Percentiles rank a stretch among this genome's conserved stretches.
phyloP scores from a whole-genome alignment of 2,113 vertebrate species.

The Limnothrissa miodon region DNA sequence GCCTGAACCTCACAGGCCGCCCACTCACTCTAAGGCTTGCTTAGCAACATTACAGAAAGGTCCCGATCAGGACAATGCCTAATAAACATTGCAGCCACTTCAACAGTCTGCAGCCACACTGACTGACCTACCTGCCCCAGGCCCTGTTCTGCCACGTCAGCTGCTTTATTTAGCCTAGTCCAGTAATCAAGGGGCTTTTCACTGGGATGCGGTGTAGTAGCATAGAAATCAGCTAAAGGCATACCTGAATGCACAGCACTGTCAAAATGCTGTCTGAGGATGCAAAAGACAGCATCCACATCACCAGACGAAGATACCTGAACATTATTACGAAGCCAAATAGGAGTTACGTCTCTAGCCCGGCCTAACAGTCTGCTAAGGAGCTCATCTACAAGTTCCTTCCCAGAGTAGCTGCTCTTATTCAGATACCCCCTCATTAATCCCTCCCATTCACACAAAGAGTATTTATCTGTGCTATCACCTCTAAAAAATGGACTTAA shows the following conservation, averaged over 20 bases:
- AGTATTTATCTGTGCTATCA: conserved; percentile 26
- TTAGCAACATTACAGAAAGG: too few species aligned
- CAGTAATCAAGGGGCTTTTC: too few species aligned
- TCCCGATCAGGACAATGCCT: too few species aligned
- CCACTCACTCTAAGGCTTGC: too few species aligned
- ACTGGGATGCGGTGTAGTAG: background rate
- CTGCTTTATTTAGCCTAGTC: too few species aligned
- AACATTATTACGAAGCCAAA: conserved; percentile 20
- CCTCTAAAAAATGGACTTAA: conserved; percentile 16
- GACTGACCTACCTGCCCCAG: too few species aligned
- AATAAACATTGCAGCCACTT: too few species aligned
- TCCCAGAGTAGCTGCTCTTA: conserved; percentile 4
- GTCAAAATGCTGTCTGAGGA: conserved; percentile 30
- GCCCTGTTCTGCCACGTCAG: too few species aligned
- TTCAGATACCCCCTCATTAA: conserved; percentile 24
- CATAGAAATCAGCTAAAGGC: conserved; percentile 31
- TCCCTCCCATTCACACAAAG: conserved; percentile 30
- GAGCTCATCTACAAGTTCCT: conserved; percentile 6
- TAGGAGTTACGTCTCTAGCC: conserved; percentile 17
- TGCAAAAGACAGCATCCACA: conserved; percentile 20
- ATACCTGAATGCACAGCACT: conserved; percentile 2
- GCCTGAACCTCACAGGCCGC: too few species aligned
- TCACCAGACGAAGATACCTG: background rate
- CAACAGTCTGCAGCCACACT: too few species aligned
- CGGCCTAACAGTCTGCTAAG: conserved; percentile 21